Evolutionary conservation across 2,113 vertebrate genomes (phyloP).

Genomic region (Sebastes schlegelii): DNA sequence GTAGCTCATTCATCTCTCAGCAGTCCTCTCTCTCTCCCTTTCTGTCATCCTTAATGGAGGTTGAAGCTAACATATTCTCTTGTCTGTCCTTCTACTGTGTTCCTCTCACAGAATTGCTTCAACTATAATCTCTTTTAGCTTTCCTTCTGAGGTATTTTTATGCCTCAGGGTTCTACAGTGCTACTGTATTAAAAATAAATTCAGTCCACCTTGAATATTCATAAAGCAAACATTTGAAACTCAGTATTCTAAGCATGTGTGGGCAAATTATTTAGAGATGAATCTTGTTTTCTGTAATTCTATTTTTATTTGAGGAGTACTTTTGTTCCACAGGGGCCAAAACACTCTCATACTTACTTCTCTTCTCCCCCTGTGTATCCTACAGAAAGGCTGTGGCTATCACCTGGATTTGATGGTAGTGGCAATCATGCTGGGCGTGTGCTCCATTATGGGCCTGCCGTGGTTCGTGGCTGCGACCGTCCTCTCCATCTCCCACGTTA

Average conservation of each 20-base stretch:
- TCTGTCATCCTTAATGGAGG: slow-evolving; percentile 17
- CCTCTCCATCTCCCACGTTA: slow-evolving; percentile 96
- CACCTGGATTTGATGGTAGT: slow-evolving; percentile 95
- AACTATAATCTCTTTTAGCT: not conserved
- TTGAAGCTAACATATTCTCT: slow-evolving; percentile 4
- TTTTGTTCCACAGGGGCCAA: not conserved
- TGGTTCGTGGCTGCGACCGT: slow-evolving; percentile 98
- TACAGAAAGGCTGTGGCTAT: slow-evolving; percentile 97
- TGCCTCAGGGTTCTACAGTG: not conserved
- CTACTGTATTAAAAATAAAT: not conserved
- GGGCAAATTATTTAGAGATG: not conserved
- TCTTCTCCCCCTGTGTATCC: slow-evolving; percentile 18
- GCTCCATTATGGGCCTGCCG: slow-evolving; percentile 94
- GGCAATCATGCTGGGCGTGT: slow-evolving; percentile 92
- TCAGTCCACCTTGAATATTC: not conserved
- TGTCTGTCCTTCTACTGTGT: not conserved
- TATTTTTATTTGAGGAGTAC: not conserved
- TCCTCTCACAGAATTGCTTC: not conserved
- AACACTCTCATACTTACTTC: not conserved
- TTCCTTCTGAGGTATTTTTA: not conserved
- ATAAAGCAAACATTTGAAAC: not conserved
- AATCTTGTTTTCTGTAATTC: not conserved
- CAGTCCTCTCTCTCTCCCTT: not conserved
- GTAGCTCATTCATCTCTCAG: not conserved
- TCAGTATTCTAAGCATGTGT: not conserved